These are phyloP conservation scores for Phlogophora meticulosa DNA, from an alignment of 2,888 invertebrate species.

Conservation along the genomic window DNA sequence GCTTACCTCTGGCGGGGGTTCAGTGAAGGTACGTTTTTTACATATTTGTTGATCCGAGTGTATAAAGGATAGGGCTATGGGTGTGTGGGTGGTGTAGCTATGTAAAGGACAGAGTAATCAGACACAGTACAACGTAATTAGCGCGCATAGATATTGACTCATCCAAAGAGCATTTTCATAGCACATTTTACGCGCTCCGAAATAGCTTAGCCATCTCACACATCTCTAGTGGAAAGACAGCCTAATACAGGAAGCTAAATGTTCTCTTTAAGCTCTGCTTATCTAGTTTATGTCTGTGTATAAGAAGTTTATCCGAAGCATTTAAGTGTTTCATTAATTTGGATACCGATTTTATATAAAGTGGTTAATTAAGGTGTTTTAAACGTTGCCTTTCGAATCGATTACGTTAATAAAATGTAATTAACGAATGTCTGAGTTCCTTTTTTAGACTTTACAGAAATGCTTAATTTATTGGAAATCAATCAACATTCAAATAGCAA, in stretches of 20 bases:
- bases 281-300: constrained; percentile 80
- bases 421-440: constrained; percentile 28
- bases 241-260: constrained; percentile 73
- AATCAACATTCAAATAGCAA: constrained; percentile 7
- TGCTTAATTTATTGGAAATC: constrained; percentile 21
- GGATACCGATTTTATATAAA: constrained; percentile 63
- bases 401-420: constrained; percentile 49
- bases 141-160: too few species aligned
- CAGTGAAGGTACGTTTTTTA: not conserved
- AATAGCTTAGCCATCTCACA: not conserved
- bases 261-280: constrained; percentile 75
- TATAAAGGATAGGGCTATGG: too few species aligned
- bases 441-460: constrained; percentile 7
- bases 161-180: not conserved
- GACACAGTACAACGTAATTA: too few species aligned
- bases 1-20: not conserved
- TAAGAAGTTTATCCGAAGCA: constrained; percentile 73
- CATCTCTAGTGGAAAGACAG: not conserved
- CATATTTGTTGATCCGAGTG: not conserved
- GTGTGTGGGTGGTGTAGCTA: not conserved
- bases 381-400: constrained; percentile 50
- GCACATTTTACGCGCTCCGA: not conserved
- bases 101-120: not conserved
- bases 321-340: constrained; percentile 71
- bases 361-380: constrained; percentile 71